Evolutionary conservation across 30 jellyfish, hydroid and myxozoan species (phyloP), one percentile per base, ranked within the genome.

Genomic region (Phacellophora camtschatica): DNA sequence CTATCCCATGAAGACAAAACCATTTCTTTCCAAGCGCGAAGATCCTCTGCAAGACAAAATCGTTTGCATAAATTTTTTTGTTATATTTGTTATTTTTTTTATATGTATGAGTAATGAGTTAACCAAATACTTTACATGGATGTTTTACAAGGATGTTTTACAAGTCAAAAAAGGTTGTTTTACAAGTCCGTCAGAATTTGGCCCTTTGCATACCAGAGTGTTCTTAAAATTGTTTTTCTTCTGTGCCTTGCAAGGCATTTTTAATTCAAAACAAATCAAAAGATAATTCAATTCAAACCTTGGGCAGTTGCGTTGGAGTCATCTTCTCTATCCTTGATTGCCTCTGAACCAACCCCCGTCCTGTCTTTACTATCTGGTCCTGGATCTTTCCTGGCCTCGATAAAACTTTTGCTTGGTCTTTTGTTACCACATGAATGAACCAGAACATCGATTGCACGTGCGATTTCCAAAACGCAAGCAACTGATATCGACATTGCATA

Each of bases 261-360:
- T n/a, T n/a, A n/a, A n/a, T n/a, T n/a, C n/a, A n/a, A n/a, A n/a
- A n/a, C n/a, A n/a, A n/a, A n/a, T n/a, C n/a, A n/a, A n/a, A n/a
- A n/a, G 55, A 28, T 12, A 5, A 8, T 12, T 46, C 49, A 6
- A 4, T 1, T 1, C 61, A 15, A 27, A 90, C 98, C 98, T 66
- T 59, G 91, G 16, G 82, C 72, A 6, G 92, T 58, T 18, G 73
- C 65, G 16, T 72, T 82, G 5, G 83, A 76, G 12, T 83, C 77
- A 1, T 95, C 85, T 20, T 73, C 95, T 23, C 85, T 42, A 76
- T 83, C 89, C 61, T 78, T 90, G 69, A 83, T 85, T 19, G 98
- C 90, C 51, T 91, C 98, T 18, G 98, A 84, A 24, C 98, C 98
- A 19, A 91, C 43, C 0, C 98, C 96, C 2, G 90, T 85, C 37